Conservation (phyloP, 2,888 invertebrate genomes). For the Odontomyia ornata region DNA sequence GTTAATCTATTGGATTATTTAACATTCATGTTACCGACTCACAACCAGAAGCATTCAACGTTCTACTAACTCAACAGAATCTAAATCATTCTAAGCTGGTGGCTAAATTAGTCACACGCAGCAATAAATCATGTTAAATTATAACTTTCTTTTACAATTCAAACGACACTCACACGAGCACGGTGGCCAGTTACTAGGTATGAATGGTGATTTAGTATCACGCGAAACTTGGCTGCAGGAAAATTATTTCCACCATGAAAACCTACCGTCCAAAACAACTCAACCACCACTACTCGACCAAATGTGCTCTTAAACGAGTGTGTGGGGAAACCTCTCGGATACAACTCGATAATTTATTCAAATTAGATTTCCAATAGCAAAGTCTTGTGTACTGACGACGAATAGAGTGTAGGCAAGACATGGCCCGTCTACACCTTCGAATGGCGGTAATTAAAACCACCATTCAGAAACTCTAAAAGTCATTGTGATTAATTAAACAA, state of each 20-base stretch:
- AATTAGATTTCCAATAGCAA: slow-evolving; percentile 20
- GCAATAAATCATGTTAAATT: slow-evolving; percentile 44
- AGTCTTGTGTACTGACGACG: background rate
- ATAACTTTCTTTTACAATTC: slow-evolving; percentile 34
- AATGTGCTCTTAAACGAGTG: background rate
- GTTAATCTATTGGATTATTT: too few relatives aligned
- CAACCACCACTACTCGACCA: background rate
- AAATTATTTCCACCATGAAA: slow-evolving; percentile 39
- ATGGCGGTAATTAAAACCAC: slow-evolving; percentile 37
- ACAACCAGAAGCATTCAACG: too few relatives aligned
- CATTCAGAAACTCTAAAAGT: slow-evolving; percentile 30
- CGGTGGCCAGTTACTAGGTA: background rate
- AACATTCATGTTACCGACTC: too few relatives aligned
- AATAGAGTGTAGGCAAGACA: background rate
- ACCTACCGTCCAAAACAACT: slow-evolving; percentile 33
- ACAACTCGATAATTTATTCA: slow-evolving; percentile 27
- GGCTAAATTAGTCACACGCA: slow-evolving; percentile 40
- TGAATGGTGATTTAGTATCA: slow-evolving; percentile 36
- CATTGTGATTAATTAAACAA: slow-evolving; percentile 46
- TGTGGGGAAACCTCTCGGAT: background rate
- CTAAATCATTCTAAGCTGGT: slow-evolving; percentile 17
- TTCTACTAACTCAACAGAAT: too few relatives aligned
- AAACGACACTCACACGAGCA: background rate
- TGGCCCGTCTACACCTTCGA: slow-evolving; percentile 27
- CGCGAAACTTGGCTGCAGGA: slow-evolving; percentile 39